Percentiles rank a stretch among this genome's conserved stretches.
Evolutionary conservation across 2,113 vertebrate species (phyloP).

Genomic region (Cavia aperea): DNA sequence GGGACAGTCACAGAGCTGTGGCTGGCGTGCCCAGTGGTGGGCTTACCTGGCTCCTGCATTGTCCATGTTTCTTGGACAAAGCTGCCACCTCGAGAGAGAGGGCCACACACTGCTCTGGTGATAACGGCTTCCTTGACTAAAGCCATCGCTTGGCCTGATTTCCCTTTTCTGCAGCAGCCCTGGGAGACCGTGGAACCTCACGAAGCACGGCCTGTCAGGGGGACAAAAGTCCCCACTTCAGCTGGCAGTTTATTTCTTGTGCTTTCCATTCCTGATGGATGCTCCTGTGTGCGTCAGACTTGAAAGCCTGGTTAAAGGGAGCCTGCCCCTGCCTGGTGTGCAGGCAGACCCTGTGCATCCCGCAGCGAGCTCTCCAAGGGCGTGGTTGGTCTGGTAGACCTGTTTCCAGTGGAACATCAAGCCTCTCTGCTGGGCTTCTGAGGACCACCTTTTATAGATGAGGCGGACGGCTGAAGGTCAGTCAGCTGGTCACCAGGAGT

Average conservation of each 20-base stretch:
- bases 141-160: not conserved
- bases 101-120: not conserved
- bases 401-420: not conserved
- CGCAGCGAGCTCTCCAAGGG: not conserved
- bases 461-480: not conserved
- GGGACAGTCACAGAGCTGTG: not conserved
- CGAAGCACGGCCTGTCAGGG: not conserved
- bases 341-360: not conserved
- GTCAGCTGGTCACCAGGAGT: not conserved
- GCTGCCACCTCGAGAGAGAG: not conserved
- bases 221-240: not conserved
- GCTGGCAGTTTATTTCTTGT: not conserved
- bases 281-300: not conserved
- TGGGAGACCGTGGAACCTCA: not conserved
- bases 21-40: not conserved
- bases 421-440: not conserved
- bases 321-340: not conserved
- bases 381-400: not conserved
- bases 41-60: rapidly evolving
- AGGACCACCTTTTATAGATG: not conserved
- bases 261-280: not conserved
- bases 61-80: not conserved
- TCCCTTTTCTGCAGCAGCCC: not conserved
- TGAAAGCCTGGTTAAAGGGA: not conserved
- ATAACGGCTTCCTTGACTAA: not conserved